Base-by-base conservation (phyloP, 2,797 vertebrate species). In the Apogon hyalosoma region DNA sequence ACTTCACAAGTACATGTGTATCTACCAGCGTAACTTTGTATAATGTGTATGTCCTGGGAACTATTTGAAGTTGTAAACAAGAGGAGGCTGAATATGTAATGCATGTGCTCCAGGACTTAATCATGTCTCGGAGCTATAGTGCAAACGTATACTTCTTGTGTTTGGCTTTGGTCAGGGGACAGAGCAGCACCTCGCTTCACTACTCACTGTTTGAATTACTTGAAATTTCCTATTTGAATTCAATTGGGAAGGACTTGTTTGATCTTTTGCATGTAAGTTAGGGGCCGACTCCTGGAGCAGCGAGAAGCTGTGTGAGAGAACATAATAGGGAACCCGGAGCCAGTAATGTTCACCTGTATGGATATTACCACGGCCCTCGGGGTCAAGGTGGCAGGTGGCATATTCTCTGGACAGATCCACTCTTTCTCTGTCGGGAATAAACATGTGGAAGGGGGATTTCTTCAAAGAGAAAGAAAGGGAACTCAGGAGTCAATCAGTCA, bases 211-310 rank as follows among this genome's bases (percentile, higher is more conserved):
- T 90, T 90, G 89, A 94, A 91, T 92, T 90, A 90, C 87, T 86
- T 49, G 33, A 81, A 90, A 91, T 92, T 92, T 92, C 80, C 88
- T 82, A 91, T 94, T 94, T 93, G 85, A 94, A 93, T 94, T 91
- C 87, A 89, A 91, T 90, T 92, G 90, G 64, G 73, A 79, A 84
- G 40, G 76, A 87, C 85, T 91, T 93, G 91, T 94, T 94, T 94
- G 93, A 94, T 94, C 93, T 94, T 88, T 87, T 90, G 82, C 91
- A 89, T 89, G 88, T 90, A 82, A 91, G 89, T 90, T 87, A 54
- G 83, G 69, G 33, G 80, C 77, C 73, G 79, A 86, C 84, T 92
- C 90, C 89, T 67, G 48, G 72, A 93, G 93, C 92, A 68, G 89
- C 62, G 69, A 64, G 78, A 55, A 70, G 87, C 88, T 77, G 77